Evolutionary conservation across 2,888 invertebrate genomes (phyloP), one percentile per base, ranked within the genome.

Genomic region (Dynastes tityus): DNA sequence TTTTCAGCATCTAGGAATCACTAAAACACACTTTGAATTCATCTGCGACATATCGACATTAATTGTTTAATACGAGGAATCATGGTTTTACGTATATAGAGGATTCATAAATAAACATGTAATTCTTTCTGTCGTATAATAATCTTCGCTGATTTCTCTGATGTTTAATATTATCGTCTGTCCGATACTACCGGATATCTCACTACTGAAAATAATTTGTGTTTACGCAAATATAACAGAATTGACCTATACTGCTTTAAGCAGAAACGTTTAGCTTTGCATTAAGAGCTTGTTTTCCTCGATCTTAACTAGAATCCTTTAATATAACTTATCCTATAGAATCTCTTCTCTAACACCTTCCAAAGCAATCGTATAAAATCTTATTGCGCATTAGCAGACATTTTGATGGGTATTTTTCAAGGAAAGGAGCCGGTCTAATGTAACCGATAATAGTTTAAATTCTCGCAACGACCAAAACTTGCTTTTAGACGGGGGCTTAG

Each of bases 391-490:
- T 61, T 61, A 49, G 58, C 61, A 63, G 11, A 74, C 29, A 45
- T 61, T 74, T 49, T 55, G 27, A 45, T 49, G 63, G 9, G 16
- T 58, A 73, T 55, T 73, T 73, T 61, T 73, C 37, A 53, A 5
- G 45, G 9, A 45, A 5, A 29, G 22, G 16, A 51, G 16, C 58
- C 37, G 29, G 27, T 55, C 61, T 74, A 68, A 68, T 68, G 49
- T 9, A 51, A 51, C 51, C 51, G 61, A 40, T 45, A 74, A 74
- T 45, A 61, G 73, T 61, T 73, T 73, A 73, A 61, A 73, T 58
- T 73, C 37, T 16, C 32, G 13, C 73, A 16, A 22, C 73, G 73
- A 58, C 73, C 73, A 13, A 40, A 73, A 74, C 61, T 74, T 74
- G 11, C 73, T 74, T 45, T 74, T 61, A 40, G 45, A 61, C 11